Percentiles rank a stretch among this genome's conserved stretches.
These are phyloP conservation scores for Leptinotarsa juncta DNA, from an alignment of 2,888 invertebrate species.

Conservation along the genomic window DNA sequence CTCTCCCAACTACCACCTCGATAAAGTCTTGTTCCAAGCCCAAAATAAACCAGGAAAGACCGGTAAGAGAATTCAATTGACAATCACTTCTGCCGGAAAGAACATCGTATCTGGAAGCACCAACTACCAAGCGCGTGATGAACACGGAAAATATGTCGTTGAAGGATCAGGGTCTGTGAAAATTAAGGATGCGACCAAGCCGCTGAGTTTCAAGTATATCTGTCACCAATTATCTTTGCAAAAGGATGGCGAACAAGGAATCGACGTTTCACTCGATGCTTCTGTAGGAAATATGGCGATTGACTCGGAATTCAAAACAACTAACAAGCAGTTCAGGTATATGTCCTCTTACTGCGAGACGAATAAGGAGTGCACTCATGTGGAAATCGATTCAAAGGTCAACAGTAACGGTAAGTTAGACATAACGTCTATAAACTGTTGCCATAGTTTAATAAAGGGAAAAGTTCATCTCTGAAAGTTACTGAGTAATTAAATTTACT, in stretches of 20 bases:
- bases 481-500: too few relatives aligned
- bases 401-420: constrained; percentile 60
- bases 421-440: too few relatives aligned
- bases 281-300: constrained; percentile 78
- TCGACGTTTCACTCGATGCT: constrained; percentile 76
- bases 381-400: constrained; percentile 75
- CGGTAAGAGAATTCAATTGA: constrained; percentile 74
- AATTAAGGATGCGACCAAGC: constrained; percentile 75
- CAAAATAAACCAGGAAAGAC: constrained; percentile 71
- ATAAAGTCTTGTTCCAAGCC: constrained; percentile 75
- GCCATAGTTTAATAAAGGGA: too few relatives aligned
- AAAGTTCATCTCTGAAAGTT: too few relatives aligned
- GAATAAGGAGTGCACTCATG: constrained; percentile 81
- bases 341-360: constrained; percentile 82
- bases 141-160: constrained; percentile 77
- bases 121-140: constrained; percentile 77
- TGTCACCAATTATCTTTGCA: constrained; percentile 71
- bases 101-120: constrained; percentile 79
- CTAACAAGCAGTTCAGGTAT: constrained; percentile 78
- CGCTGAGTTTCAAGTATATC: constrained; percentile 80
- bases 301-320: constrained; percentile 77
- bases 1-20: constrained; percentile 73
- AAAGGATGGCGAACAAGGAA: constrained; percentile 76
- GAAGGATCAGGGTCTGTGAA: constrained; percentile 82
- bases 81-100: constrained; percentile 73